Percentiles rank a stretch among this genome's conserved stretches.
Evolutionary conservation across 2,888 invertebrate genomes (phyloP).

Genomic region (Trichopoda pennipes): DNA sequence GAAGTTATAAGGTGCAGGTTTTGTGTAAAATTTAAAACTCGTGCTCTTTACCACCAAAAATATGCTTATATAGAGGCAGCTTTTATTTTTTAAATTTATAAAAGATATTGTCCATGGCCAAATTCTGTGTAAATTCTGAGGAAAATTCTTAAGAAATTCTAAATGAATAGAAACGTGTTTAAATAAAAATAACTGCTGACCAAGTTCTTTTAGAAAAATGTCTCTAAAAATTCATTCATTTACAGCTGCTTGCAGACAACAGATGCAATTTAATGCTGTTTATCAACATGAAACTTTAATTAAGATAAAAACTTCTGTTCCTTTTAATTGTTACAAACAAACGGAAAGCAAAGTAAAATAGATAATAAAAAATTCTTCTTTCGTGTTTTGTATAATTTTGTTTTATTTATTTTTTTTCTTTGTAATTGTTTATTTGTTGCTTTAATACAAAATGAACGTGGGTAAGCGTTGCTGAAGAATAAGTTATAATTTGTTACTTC

Average conservation of each 20-base stretch:
- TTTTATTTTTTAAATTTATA: too few species aligned
- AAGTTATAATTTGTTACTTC: slow-evolving; percentile 14
- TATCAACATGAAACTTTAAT: slow-evolving; percentile 37
- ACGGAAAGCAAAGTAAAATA: not conserved
- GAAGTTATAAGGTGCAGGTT: too few species aligned
- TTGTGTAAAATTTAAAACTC: too few species aligned
- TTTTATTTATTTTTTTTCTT: not conserved
- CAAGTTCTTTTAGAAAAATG: too few species aligned
- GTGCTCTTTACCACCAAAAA: too few species aligned
- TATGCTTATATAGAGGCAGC: too few species aligned
- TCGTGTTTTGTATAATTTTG: not conserved
- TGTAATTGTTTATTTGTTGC: not conserved
- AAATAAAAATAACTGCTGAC: too few species aligned
- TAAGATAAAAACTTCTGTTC: slow-evolving; percentile 1
- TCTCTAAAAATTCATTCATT: not conserved
- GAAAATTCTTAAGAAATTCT: too few species aligned
- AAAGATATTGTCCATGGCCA: too few species aligned
- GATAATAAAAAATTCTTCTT: not conserved
- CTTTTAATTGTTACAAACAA: not conserved
- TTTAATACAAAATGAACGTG: not conserved
- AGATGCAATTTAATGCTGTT: slow-evolving; percentile 19
- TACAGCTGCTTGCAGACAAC: not conserved
- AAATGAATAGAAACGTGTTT: too few species aligned
- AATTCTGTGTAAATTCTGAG: too few species aligned
- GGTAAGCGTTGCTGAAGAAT: not conserved